Evolutionary conservation across 2,888 invertebrate genomes (phyloP), one percentile per base, ranked within the genome.

Genomic region (Andrena trimmerana): DNA sequence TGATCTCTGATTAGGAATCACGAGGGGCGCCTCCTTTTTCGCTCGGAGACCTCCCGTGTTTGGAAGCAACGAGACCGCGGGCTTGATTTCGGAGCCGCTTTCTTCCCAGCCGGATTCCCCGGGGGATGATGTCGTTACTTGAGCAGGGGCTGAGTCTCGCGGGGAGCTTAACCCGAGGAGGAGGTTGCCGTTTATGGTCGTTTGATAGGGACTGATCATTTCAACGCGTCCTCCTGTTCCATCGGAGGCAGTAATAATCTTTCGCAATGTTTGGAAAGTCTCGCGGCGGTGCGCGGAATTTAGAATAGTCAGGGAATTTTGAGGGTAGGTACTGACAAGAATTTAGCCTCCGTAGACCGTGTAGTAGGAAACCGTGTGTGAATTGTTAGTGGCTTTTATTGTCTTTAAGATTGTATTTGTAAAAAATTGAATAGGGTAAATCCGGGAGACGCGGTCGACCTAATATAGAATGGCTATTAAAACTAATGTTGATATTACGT

Each of bases 1-100:
- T 65, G 83, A 83, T 83, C 83, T 72, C 83, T 76, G 83, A 83
- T 83, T 83, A 83, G 77, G 83, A 76, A 72, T 60, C 76, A 27
- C 71, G 62, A 67, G 66, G 71, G 70, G 70, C 33, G 29, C 33
- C 67, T 33, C 27, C 50, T 54, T 31, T 66, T 60, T 27, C 29
- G n/a, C 57, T 54, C 52, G 20, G 36, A 33, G 63, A 57, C 33
- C 10, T 48, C 36, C 59, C 52, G 33, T 29, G 62, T 68, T 72
- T 48, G 16, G 31, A 8, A 57, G 67, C 50, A 68, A 81, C 80
- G 72, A 81, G 72, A 67, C 81, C 54, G 62, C 66, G 68, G 54
- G 27, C 57, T 81, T 81, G 62, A 81, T 81, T 81, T 81, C 68
- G 54, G 29, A 62, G 42, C 36, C 29, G 60, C 52, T 62, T 72